These are phyloP conservation scores for Morone chrysops DNA, from an alignment of 2,113 vertebrate species.

Conservation along the genomic window DNA sequence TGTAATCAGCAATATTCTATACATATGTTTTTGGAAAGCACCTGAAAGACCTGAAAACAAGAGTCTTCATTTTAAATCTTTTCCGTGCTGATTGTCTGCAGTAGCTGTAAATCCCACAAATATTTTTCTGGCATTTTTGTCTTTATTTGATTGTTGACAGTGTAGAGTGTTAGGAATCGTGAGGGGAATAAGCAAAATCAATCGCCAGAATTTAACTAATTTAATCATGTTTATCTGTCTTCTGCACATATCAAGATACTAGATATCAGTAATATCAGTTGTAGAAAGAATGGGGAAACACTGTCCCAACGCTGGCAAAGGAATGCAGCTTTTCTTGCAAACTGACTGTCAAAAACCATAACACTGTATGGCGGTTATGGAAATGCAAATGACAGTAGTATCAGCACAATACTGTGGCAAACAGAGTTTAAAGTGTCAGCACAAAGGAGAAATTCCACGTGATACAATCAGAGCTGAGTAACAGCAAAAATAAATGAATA, in stretches of 20 bases:
- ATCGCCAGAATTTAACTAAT: neutral
- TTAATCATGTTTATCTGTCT: neutral
- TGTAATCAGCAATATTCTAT: no score
- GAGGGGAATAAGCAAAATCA: neutral
- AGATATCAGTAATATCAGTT: neutral
- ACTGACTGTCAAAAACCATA: neutral
- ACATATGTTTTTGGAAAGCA: no score
- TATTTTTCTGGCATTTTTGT: neutral
- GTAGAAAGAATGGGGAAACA: constrained; percentile 54
- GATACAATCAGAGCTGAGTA: no score
- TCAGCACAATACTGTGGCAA: neutral
- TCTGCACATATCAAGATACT: constrained; percentile 1
- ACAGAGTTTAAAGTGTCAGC: neutral
- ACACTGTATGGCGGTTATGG: neutral
- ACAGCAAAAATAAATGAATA: no score
- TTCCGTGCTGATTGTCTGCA: no score
- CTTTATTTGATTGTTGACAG: neutral
- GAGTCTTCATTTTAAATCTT: no score
- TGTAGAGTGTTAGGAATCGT: neutral
- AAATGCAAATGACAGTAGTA: neutral
- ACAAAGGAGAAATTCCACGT: no score
- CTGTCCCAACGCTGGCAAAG: constrained; percentile 18
- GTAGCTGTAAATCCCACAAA: no score
- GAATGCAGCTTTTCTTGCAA: constrained; percentile 65
- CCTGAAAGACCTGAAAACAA: no score